A percentile compares a stretch with the other conserved stretches of the same genome.
These are phyloP conservation scores for Atta cephalotes DNA, from an alignment of 1,140 invertebrate species.

Conservation along the genomic window DNA sequence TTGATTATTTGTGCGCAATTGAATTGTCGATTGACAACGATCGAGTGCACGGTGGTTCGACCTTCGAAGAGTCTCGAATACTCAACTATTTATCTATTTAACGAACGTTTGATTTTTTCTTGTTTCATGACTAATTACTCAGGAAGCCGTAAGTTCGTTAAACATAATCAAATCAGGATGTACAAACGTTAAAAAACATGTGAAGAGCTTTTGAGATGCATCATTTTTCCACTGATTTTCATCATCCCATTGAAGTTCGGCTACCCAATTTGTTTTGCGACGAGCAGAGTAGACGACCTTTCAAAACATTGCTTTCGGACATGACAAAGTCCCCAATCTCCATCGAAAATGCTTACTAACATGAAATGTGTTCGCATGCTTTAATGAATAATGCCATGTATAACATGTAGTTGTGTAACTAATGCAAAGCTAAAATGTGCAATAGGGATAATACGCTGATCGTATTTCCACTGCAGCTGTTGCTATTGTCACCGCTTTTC, in stretches of 20 bases:
- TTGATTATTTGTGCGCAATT: slow-evolving; percentile 15
- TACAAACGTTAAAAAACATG: slow-evolving; percentile 87
- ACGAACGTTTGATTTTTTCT: slow-evolving; percentile 77
- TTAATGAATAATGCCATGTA: slow-evolving; percentile 34
- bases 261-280: slow-evolving; percentile 65
- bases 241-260: slow-evolving; percentile 52
- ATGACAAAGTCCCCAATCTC: slow-evolving; percentile 65
- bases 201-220: slow-evolving; percentile 70
- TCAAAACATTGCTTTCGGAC: slow-evolving; percentile 67
- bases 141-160: slow-evolving; percentile 90
- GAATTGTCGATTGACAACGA: slow-evolving; percentile 52
- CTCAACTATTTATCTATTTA: slow-evolving; percentile 59
- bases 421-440: slow-evolving; percentile 41
- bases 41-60: slow-evolving; percentile 73
- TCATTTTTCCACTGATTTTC: slow-evolving; percentile 59
- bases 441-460: slow-evolving; percentile 23
- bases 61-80: slow-evolving; percentile 48
- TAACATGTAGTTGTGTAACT: slow-evolving; percentile 60
- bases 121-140: slow-evolving; percentile 83
- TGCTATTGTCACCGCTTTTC: slow-evolving; percentile 46
- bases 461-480: slow-evolving; percentile 56
- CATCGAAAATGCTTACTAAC: slow-evolving; percentile 59
- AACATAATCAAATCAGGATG: slow-evolving; percentile 72
- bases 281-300: slow-evolving; percentile 67
- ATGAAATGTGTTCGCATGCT: slow-evolving; percentile 69